A percentile compares a stretch with the other conserved stretches of the same genome.
phyloP scores from a whole-genome alignment of 2,113 vertebrate genomes.

The Irena cyanogastra region DNA sequence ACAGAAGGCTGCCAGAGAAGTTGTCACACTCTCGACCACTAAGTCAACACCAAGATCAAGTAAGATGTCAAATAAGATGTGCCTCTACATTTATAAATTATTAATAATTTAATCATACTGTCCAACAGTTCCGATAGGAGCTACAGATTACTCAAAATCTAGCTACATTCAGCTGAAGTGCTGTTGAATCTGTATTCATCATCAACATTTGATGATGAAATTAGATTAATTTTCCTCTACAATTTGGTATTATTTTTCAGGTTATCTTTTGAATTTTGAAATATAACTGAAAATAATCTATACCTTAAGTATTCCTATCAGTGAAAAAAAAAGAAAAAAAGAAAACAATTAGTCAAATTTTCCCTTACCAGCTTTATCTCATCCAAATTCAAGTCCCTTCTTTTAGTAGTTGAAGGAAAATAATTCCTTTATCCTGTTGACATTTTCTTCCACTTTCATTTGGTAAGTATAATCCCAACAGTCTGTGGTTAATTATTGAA shows the following conservation, averaged over 20 bases:
- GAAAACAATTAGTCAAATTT: neutral
- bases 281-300: neutral
- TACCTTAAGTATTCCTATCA: neutral
- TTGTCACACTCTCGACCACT: slow-evolving; percentile 69
- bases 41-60: slow-evolving; percentile 79
- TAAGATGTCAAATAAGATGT: slow-evolving; percentile 76
- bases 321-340: neutral
- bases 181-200: neutral
- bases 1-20: slow-evolving; percentile 85
- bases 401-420: neutral
- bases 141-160: neutral
- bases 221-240: neutral
- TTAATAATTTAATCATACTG: neutral
- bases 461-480: neutral
- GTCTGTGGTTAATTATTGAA: neutral
- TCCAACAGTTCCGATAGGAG: neutral
- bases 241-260: neutral
- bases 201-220: neutral
- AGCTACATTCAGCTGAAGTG: neutral
- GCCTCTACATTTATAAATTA: neutral
- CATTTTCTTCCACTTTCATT: neutral
- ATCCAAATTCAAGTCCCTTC: neutral
- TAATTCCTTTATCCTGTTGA: neutral
- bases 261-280: neutral
- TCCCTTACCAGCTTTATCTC: neutral